Evolutionary conservation across 2,113 vertebrate species (phyloP).

Genomic region (Cromileptes altivelis): DNA sequence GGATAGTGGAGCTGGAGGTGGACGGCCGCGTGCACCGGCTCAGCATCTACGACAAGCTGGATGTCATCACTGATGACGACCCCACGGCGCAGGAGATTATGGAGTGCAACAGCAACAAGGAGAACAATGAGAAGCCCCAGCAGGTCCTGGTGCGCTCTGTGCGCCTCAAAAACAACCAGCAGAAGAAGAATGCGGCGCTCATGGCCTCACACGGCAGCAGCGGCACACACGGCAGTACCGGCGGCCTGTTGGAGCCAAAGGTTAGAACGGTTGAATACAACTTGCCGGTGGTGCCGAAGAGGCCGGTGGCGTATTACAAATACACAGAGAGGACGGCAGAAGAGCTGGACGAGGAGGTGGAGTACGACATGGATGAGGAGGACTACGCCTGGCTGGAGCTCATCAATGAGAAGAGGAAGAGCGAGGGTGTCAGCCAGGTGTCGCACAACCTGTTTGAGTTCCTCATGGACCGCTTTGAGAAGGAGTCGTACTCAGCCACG

Average conservation of each 20-base stretch:
- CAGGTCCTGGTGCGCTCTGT: conserved; percentile 91
- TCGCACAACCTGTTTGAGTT: conserved; percentile 98
- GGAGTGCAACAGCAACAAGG: conserved; percentile 99
- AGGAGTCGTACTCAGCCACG: conserved; percentile 93
- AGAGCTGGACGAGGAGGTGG: conserved; percentile 96
- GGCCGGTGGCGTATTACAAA: conserved; percentile 90
- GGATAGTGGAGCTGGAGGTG: conserved; percentile 98
- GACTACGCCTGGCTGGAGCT: conserved; percentile 98
- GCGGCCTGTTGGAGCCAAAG: conserved; percentile 90
- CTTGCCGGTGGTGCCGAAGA: conserved; percentile 91
- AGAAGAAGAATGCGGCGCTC: conserved; percentile 91
- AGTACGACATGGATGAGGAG: conserved; percentile 99
- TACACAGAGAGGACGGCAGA: conserved; percentile 93
- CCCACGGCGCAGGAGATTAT: conserved; percentile 96
- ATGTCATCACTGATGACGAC: conserved; percentile 94
- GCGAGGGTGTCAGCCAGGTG: conserved; percentile 92
- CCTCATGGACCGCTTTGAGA: conserved; percentile 98
- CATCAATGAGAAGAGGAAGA: conserved; percentile 93
- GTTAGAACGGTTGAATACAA: conserved; percentile 95
- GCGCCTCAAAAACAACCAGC: conserved; percentile 92
- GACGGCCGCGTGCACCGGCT: conserved; percentile 95
- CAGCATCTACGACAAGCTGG: conserved; percentile 96
- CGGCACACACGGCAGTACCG: conserved; percentile 72
- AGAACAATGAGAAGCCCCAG: conserved; percentile 93
- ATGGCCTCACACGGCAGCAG: conserved; percentile 79